Evolutionary conservation across 2,888 invertebrate genomes (phyloP), one percentile per base, ranked within the genome.

Genomic region (Hydraecia micacea): DNA sequence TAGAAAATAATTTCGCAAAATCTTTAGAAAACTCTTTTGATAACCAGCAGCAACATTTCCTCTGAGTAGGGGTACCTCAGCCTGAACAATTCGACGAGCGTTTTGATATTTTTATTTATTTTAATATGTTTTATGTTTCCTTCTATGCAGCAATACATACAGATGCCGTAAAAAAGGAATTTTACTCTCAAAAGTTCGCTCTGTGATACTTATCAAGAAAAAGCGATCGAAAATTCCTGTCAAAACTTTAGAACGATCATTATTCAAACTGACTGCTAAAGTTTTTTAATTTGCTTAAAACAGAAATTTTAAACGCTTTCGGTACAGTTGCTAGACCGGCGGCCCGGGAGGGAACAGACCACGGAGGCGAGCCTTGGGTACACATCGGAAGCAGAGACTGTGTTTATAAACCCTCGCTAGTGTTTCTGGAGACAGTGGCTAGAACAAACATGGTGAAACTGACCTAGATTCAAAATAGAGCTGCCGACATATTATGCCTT

Each of bases 251-350:
- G 15, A 79, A 36, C 36, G 36, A 13, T 52, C 79, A 55, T 80
- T 79, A 84, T 79, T 83, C 79, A 79, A 70, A 52, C 42, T 60
- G 60, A 46, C 60, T 60, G 65, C 25, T 60, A 52, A 65, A 80
- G 84, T 70, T 80, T 79, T 78, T 79, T 84, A 79, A 80, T 84
- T 70, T 84, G 42, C 79, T 68, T 66, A 79, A 79, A 84, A 70
- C 58, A 80, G 49, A 32, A 25, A 52, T 60, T 82, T 42, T 5
- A 25, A 66, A 70, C 66, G 65, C 36, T 70, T 70, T 15, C 42
- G 18, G 36, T 65, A 36, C 32, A 77, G n/a, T 46, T 55, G 32
- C 25, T 63, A 25, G 39, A 9, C 21, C 28, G 36, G 18, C 28
- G 25, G 63, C 60, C n/a, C 69, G 7, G 36, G 52, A 79, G 42